These are phyloP conservation scores for Hyposoter didymator DNA, from an alignment of 2,888 invertebrate species.

Conservation along the genomic window DNA sequence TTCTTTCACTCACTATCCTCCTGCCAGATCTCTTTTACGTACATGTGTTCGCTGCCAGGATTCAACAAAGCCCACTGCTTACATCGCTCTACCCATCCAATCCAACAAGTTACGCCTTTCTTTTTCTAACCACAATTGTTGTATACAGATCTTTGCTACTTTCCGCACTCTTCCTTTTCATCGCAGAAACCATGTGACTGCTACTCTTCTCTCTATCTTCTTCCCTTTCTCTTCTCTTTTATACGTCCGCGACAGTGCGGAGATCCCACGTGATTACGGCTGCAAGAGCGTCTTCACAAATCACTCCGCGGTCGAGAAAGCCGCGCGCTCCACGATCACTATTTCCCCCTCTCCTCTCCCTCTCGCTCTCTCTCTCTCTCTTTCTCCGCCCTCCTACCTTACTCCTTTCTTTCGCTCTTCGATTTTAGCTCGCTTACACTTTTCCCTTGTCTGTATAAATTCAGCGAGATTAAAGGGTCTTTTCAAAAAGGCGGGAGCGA, in stretches of 20 bases:
- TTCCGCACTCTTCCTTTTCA: conserved; percentile 41
- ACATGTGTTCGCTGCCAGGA: conserved; percentile 7
- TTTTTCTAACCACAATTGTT: background rate
- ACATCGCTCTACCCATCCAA: background rate
- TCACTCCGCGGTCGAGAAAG: conserved; percentile 78
- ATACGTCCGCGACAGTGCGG: conserved; percentile 76
- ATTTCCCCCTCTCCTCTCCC: conserved; percentile 34
- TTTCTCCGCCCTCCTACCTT: background rate
- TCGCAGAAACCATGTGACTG: conserved; percentile 29
- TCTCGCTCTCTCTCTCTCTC: conserved; percentile 37
- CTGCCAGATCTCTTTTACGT: conserved; percentile 54
- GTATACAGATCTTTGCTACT: conserved; percentile 26
- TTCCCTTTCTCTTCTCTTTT: conserved; percentile 41
- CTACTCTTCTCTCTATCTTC: conserved; percentile 48
- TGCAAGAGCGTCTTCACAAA: conserved; percentile 84
- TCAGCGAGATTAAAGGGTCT: conserved; percentile 17
- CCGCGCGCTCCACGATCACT: conserved; percentile 47
- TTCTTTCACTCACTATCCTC: conserved; percentile 62
- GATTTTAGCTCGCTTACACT: conserved; percentile 49
- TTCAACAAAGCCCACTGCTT: conserved; percentile 17
- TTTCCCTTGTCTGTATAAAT: conserved; percentile 25
- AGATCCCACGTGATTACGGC: conserved; percentile 84
- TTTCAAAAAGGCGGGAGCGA: background rate
- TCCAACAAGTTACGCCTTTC: conserved; percentile 4
- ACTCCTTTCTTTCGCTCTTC: conserved; percentile 14